phyloP scores from a whole-genome alignment of 2,888 invertebrate species.

The Sarcophaga carnaria region DNA sequence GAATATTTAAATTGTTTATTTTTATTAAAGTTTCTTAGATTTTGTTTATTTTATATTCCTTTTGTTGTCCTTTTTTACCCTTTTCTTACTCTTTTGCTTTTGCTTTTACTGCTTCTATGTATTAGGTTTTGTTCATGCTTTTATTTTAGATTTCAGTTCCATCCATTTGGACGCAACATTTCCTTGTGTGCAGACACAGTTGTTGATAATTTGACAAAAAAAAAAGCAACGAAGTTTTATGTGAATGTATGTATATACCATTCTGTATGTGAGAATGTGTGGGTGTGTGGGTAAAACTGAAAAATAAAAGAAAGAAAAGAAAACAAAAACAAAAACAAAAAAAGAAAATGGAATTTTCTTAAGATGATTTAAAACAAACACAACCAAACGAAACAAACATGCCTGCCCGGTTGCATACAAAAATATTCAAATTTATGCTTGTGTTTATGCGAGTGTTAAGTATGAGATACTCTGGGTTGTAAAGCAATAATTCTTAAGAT shows the following conservation, averaged over 20 bases:
- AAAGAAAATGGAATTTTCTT: conserved; percentile 2
- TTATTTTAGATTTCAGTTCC: not conserved
- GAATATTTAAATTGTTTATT: conserved; percentile 28
- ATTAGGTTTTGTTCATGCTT: not conserved
- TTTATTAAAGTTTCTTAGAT: conserved; percentile 20
- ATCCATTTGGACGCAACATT: conserved; percentile 14
- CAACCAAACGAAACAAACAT: not conserved
- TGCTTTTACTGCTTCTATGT: conserved; percentile 1
- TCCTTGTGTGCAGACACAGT: conserved; percentile 1
- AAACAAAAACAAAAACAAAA: too few relatives aligned
- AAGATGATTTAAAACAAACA: conserved; percentile 15
- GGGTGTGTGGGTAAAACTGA: not conserved
- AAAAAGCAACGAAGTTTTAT: too few relatives aligned
- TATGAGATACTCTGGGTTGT: not conserved
- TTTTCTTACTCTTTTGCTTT: conserved; percentile 1
- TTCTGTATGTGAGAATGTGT: not conserved
- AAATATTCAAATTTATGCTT: too few relatives aligned
- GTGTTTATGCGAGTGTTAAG: not conserved
- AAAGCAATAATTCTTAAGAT: conserved; percentile 16
- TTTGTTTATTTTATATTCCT: conserved; percentile 7
- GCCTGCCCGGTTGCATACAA: too few relatives aligned
- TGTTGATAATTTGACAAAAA: conserved; percentile 2
- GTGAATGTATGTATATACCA: not conserved
- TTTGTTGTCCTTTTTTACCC: not conserved
- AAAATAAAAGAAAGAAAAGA: not conserved